Evolutionary conservation across 2,888 invertebrate species (phyloP).

Genomic region (Heliconius ismenius): DNA sequence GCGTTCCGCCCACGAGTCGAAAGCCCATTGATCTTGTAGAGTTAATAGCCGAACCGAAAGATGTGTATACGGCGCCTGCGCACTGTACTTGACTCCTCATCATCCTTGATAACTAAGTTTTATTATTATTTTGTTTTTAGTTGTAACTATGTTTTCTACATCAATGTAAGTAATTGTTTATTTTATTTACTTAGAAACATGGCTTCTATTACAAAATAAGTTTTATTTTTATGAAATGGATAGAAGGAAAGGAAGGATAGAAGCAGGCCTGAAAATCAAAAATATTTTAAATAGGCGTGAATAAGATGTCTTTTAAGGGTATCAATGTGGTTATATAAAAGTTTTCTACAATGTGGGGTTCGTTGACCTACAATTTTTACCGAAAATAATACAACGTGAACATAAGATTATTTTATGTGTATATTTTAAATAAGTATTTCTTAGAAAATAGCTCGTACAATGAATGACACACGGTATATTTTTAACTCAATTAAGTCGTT

Average conservation of each 20-base stretch:
- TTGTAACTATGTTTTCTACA: not conserved
- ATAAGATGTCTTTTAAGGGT: not conserved
- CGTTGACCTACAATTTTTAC: not conserved
- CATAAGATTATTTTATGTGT: not conserved
- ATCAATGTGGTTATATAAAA: not conserved
- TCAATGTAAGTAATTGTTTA: not conserved
- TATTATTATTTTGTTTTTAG: slow-evolving; percentile 17
- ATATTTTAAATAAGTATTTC: not conserved
- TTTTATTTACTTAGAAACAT: not conserved
- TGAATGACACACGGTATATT: slow-evolving; percentile 25
- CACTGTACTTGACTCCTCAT: slow-evolving; percentile 33
- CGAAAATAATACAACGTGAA: not conserved
- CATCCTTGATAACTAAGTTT: slow-evolving; percentile 35
- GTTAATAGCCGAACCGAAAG: slow-evolving; percentile 66
- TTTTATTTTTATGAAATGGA: not conserved
- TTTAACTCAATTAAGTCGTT: slow-evolving; percentile 38
- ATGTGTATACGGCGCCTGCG: slow-evolving; percentile 40
- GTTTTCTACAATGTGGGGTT: not conserved
- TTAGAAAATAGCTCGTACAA: not conserved
- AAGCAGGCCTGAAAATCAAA: not conserved
- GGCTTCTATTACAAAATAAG: not conserved
- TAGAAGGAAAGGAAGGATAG: too few species aligned
- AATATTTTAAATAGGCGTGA: not conserved
- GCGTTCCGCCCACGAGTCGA: slow-evolving; percentile 72
- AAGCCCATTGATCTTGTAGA: slow-evolving; percentile 72